Evolutionary conservation across 1,140 invertebrate species (phyloP), one percentile per base, ranked within the genome.

Genomic region (Coenobita brevimanus): DNA sequence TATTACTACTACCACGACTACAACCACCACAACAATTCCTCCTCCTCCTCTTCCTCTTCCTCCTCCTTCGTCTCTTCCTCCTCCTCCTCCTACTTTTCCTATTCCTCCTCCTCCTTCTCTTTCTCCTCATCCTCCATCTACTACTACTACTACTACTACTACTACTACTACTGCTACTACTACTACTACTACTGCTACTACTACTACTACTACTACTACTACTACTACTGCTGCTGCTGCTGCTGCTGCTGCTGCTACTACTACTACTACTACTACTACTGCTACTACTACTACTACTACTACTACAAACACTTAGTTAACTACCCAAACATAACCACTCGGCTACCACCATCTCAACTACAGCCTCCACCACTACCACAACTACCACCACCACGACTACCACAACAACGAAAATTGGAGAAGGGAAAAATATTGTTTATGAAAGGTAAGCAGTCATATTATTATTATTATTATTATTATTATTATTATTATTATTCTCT

Each of bases 231-330:
- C 21, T 33, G 33, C 10, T 54, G 13, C 43, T 50, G 17, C 43
- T 71, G 38, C 69, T 71, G 38, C 69, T 71, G 33, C 69, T 71
- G 33, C 69, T 36, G 33, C 69, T 71, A 8, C 69, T 73, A 73
- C 69, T 33, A 73, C 36, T 73, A 73, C 69, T 36, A 73, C 33
- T n/a, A 73, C 69, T n/a, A 73, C 69, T 38, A 73, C 69, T 38
- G 41, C 69, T 38, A 38, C 69, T 2, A 38, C 69, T 38, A 73
- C 69, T 38, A 73, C 69, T 38, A 73, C 69, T 38, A 73, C 69
- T 38, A 73, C 69, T 38, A 73, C 69, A 4, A 73, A 24, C 15
- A 73, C 69, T 38, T n/a, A n/a, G n/a, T n/a, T n/a, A n/a, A n/a
- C n/a, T n/a, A n/a, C n/a, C n/a, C n/a, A n/a, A n/a, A n/a, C n/a